phyloP scores from a whole-genome alignment of 2,797 vertebrate species.

The Neosalanx taihuensis region DNA sequence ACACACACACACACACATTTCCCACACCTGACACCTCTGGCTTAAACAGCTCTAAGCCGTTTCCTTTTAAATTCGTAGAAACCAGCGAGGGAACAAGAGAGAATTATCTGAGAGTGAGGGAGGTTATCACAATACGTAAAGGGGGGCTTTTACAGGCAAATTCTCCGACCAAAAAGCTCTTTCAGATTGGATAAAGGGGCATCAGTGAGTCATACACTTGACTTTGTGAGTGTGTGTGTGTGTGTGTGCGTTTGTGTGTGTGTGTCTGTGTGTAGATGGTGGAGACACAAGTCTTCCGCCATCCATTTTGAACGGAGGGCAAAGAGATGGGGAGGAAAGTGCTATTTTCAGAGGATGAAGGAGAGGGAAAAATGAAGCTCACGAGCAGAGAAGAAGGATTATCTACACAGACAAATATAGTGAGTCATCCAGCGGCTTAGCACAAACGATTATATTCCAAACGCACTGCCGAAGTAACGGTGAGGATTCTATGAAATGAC shows the following conservation, averaged over 20 bases:
- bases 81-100: conserved; percentile 3
- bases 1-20: neutral
- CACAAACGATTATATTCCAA: conserved; percentile 47
- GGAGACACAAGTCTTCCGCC: conserved; percentile 32
- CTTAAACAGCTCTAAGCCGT: neutral
- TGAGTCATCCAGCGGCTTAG: conserved; percentile 60
- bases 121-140: conserved; percentile 19
- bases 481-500: conserved; percentile 29
- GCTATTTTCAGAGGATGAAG: conserved; percentile 49
- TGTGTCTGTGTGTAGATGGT: conserved; percentile 14
- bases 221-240: conserved; percentile 7
- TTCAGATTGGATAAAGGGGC: conserved; percentile 17
- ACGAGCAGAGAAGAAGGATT: conserved; percentile 52
- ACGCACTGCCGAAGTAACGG: conserved; percentile 32
- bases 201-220: conserved; percentile 26
- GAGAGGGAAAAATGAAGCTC: conserved; percentile 22
- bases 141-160: conserved; percentile 26
- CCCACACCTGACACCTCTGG: neutral
- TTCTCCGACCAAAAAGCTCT: conserved; percentile 17
- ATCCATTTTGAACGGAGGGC: conserved; percentile 31
- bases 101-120: neutral
- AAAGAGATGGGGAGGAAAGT: conserved; percentile 9
- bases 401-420: conserved; percentile 63
- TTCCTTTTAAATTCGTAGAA: neutral
- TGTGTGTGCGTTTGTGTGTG: conserved; percentile 9